phyloP scores from a whole-genome alignment of 2,113 vertebrate genomes.

The Ciconia maguari region DNA sequence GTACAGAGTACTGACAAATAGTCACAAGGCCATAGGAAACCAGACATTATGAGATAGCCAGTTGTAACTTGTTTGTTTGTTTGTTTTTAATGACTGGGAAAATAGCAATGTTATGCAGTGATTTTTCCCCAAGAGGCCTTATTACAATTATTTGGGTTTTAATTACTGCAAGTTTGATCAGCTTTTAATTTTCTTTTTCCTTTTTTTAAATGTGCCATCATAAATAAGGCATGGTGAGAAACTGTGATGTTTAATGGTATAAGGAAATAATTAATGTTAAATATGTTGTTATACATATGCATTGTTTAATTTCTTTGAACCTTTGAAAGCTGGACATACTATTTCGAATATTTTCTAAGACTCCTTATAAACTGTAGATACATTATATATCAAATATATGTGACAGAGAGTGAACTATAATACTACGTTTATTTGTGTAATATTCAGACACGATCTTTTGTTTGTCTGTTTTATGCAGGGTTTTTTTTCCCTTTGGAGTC shows the following conservation, averaged over 20 bases:
- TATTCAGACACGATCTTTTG: background rate
- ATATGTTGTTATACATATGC: background rate
- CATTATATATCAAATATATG: background rate
- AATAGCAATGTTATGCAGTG: background rate
- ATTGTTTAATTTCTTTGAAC: background rate
- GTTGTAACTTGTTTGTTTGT: too few relatives aligned
- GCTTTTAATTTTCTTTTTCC: background rate
- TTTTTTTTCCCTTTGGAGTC: background rate
- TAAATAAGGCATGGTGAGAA: background rate
- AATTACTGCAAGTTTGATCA: background rate
- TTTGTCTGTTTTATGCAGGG: background rate
- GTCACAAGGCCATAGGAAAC: background rate
- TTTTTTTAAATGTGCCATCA: background rate
- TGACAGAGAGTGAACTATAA: background rate
- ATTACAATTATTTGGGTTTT: accelerated
- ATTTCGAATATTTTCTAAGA: background rate
- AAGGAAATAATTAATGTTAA: background rate
- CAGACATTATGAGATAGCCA: background rate
- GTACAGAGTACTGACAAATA: background rate
- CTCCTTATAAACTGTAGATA: background rate
- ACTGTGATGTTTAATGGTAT: background rate
- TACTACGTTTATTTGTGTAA: background rate
- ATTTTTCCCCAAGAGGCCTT: background rate
- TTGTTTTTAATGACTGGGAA: background rate
- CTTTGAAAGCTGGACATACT: accelerated